Evolutionary conservation across 1,140 invertebrate genomes (phyloP), one percentile per base, ranked within the genome.

Genomic region (Oryctes rhinoceros): DNA sequence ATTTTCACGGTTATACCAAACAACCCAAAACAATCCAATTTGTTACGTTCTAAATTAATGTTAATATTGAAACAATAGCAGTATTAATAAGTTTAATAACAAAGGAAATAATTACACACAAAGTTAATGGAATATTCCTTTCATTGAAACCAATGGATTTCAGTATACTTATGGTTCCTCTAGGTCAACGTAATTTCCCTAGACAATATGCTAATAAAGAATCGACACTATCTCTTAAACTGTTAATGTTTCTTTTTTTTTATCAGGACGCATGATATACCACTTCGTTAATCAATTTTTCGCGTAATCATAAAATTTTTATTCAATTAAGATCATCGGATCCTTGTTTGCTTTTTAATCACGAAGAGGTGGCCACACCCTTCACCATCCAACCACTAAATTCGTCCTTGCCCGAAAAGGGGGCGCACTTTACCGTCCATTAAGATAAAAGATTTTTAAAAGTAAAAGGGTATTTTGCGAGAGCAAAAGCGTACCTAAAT

Each of bases 401-500:
- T 77, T 81, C 74, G 76, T 62, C 49, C 65, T 75, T 79, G 67
- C 71, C 49, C 44, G 48, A 49, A 44, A 20, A 74, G 53, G 48
- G 53, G 30, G 37, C 24, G 71, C 48, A 15, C 75, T 74, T 59
- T 76, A 18, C 37, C 49, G 71, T 44, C 37, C 75, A 77, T 18
- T 44, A 65, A 65, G 59, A 76, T 77, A 81, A 84, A 84, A 83
- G 84, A 71, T 71, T 71, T 71, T 71, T 71, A 71, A 71, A 71
- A 71, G 65, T 84, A 84, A 85, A 85, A 84, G 84, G 84, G 82
- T 84, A 85, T 85, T 84, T 84, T 83, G 83, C 65, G 83, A 84
- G 85, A 85, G 84, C 83, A 81, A 85, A 83, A 85, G 85, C 84
- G 83, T 85, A 85, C 82, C 85, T 84, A 86, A 86, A 83, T 49